A percentile compares a stretch with the other conserved stretches of the same genome.
phyloP scores from a whole-genome alignment of 64 coral and sea anemone genomes.

The Pocillopora damicornis region DNA sequence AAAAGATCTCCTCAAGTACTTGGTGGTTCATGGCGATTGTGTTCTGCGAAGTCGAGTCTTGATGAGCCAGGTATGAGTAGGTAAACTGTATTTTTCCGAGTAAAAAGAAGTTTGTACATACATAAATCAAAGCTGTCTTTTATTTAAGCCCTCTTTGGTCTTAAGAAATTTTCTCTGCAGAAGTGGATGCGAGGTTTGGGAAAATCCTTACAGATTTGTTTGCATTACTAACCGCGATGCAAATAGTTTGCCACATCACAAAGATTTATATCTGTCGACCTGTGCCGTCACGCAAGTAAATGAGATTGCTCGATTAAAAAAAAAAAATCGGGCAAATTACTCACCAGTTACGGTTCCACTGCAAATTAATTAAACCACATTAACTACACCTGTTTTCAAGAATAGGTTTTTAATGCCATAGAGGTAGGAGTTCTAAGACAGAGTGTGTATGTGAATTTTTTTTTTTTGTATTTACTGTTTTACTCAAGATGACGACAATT shows the following conservation, averaged over 20 bases:
- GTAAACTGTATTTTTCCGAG: not conserved
- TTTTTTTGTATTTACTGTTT: not conserved
- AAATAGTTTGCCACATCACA: not conserved
- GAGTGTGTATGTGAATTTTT: not conserved
- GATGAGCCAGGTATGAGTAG: conserved; percentile 16
- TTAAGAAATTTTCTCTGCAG: not conserved
- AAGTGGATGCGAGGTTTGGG: not conserved
- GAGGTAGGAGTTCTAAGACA: too few relatives aligned
- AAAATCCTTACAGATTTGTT: not conserved
- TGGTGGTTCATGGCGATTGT: conserved; percentile 35
- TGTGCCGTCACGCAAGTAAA: not conserved
- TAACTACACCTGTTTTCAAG: too few relatives aligned
- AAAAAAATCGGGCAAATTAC: too few relatives aligned
- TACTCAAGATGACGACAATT: not conserved
- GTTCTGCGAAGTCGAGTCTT: conserved; percentile 17
- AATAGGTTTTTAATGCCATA: too few relatives aligned
- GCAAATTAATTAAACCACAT: too few relatives aligned
- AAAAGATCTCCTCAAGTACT: conserved; percentile 16
- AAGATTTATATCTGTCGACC: not conserved
- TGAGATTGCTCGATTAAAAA: not conserved
- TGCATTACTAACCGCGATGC: not conserved
- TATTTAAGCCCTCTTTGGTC: not conserved
- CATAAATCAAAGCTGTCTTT: too few relatives aligned
- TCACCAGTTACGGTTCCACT: too few relatives aligned
- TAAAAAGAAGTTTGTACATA: too few relatives aligned